Evolutionary conservation across 2,888 invertebrate species (phyloP), one percentile per base, ranked within the genome.

Genomic region (Cephus nigrinus): DNA sequence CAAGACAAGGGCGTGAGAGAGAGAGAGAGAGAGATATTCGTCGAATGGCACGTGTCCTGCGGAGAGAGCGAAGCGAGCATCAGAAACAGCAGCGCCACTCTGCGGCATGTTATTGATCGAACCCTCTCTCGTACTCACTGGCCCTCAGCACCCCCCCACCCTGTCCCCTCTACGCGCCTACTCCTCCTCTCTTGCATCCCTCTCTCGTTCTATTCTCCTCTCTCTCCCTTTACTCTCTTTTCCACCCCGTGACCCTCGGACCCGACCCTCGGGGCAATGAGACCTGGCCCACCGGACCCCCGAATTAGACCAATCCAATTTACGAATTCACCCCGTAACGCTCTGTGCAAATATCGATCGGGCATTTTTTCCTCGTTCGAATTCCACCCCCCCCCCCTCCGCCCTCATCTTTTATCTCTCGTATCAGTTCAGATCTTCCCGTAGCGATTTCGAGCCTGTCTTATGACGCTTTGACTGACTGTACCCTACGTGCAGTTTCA

Each of bases 51-150:
- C 40, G 40, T 40, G 40, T 40, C 40, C 40, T 40, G 40, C 40
- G 15, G 40, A 40, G 40, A 40, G 40, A 40, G 73, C 73, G 73
- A 69, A 69, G n/a, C 55, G 75, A 75, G n/a, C 30, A 82, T 81
- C 81, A 82, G 85, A 84, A 85, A 84, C 84, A 79, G 85, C 83
- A 88, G 89, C 89, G 90, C 89, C 88, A 87, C 88, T 87, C 87
- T 85, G 88, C 90, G 90, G 90, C 88, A 88, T 88, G 88, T 91
- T 90, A 91, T 91, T 91, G 91, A 91, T 91, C 90, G 90, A 89
- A 84, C 86, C 85, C 85, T 85, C 40, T 40, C 85, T 77, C 79
- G 80, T 80, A 77, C 77, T 73, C 77, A 71, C 78, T 69, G 82
- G 79, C 82, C 82, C 81, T 72, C 79, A 79, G 78, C 81, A 73